These are phyloP conservation scores for Thaleichthys pacificus DNA, from an alignment of 2,797 vertebrate genomes.

Conservation along the genomic window DNA sequence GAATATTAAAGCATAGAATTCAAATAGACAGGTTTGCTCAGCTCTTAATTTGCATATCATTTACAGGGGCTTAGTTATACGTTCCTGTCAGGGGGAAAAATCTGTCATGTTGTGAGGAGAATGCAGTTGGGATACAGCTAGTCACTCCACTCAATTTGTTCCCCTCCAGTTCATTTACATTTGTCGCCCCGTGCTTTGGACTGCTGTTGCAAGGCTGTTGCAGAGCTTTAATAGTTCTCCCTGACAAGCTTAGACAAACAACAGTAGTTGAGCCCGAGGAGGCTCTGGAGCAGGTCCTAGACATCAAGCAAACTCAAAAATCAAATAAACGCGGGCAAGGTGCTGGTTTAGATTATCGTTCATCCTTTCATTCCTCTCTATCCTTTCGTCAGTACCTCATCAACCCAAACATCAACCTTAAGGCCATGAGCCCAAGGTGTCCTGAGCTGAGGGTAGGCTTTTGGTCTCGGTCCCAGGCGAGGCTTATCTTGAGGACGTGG, in stretches of 20 bases:
- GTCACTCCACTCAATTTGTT: constrained; percentile 17
- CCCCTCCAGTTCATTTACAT: constrained; percentile 10
- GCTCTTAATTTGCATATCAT: constrained; percentile 21
- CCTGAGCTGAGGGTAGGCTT: neutral
- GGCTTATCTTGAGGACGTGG: neutral
- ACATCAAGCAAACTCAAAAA: neutral
- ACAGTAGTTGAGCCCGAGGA: neutral
- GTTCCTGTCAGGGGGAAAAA: constrained; percentile 15
- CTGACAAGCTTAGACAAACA: neutral
- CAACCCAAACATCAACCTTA: no score
- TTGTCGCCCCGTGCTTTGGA: constrained; percentile 3
- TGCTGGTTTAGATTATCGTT: neutral
- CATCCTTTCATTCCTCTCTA: no score
- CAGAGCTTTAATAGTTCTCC: constrained; percentile 1
- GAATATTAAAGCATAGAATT: constrained; percentile 1
- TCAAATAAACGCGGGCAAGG: neutral
- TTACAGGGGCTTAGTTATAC: constrained; percentile 7
- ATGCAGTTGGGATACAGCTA: neutral
- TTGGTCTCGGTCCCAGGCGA: neutral
- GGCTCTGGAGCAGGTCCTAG: neutral
- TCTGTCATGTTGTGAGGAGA: constrained; percentile 2
- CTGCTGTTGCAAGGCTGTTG: neutral
- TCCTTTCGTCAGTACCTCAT: no score
- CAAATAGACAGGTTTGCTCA: neutral
- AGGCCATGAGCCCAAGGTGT: no score